Base-by-base conservation (phyloP, 2,113 vertebrate genomes). In the Tursiops truncatus region DNA sequence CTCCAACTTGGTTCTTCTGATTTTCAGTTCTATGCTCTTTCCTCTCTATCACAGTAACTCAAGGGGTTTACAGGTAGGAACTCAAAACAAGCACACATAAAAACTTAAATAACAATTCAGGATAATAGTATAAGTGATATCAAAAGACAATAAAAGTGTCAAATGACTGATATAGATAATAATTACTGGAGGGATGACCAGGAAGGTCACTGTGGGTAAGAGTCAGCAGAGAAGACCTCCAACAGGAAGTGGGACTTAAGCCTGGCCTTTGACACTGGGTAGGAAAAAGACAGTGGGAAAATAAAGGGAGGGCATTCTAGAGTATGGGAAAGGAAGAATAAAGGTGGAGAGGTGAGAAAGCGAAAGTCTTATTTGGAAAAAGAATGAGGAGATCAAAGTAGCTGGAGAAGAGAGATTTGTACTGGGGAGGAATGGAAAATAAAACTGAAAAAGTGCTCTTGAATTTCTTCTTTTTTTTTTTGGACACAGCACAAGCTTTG, bases 91-190 rank as follows among this genome's bases (percentile, higher is more conserved):
- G 84, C 53, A 96, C 15, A 90, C 3, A 53, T 41, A 56, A 90
- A 96, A 20, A 95, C 17, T 67, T 93, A 94, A 91, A 81, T 83
- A 84, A 67, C 14, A 91, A 81, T 58, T 87, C 62, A 85, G 84
- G 56, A 82, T 86, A 95, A 87, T 41, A 89, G 20, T 65, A 63
- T 44, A 84, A 84, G 10, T 81, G 31, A 95, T 70, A 56, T 73
- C 20, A 65, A 70, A 92, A 93, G 62, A 77, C 36, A 83, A 28
- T 95, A 92, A 95, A 98, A 82, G n/a, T 95, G 41, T 23, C 33
- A 76, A 85, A 56, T 95, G 47, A 89, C 81, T 86, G 8, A 80
- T 47, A 26, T 2, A 85, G 38, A 62, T n/a, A 96, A 41, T 67
- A 91, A 93, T 89, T 77, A 41, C 18, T 65, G 21, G n/a, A 70